These are phyloP conservation scores for Phortica magna DNA, from an alignment of 2,888 invertebrate genomes.

Conservation along the genomic window DNA sequence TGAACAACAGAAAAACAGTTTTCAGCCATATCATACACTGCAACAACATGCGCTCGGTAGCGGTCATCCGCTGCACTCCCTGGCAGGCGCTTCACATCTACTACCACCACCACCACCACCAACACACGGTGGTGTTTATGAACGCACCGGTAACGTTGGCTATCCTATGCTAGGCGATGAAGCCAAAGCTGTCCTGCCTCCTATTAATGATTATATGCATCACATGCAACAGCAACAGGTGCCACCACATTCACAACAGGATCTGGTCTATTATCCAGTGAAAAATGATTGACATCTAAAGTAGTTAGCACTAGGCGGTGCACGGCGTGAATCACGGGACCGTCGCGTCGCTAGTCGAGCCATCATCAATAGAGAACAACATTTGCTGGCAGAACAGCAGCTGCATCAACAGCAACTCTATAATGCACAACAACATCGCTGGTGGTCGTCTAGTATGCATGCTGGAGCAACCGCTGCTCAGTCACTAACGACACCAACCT, in stretches of 20 bases:
- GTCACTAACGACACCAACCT: constrained; percentile 52
- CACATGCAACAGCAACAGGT: constrained; percentile 72
- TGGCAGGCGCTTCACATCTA: constrained; percentile 60
- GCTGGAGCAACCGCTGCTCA: constrained; percentile 53
- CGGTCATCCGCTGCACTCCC: constrained; percentile 61
- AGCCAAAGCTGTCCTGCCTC: constrained; percentile 75
- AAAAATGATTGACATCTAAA: constrained; percentile 77
- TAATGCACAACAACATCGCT: constrained; percentile 58
- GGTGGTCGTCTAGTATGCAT: constrained; percentile 57
- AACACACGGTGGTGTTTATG: constrained; percentile 62
- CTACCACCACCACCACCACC: constrained; percentile 69
- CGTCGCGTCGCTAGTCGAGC: constrained; percentile 31
- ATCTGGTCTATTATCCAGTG: constrained; percentile 77
- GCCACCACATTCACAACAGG: constrained; percentile 66
- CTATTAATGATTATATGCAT: constrained; percentile 77
- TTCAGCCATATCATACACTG: constrained; percentile 73
- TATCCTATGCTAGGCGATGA: constrained; percentile 72
- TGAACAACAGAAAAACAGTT: constrained; percentile 75
- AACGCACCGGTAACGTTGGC: constrained; percentile 65
- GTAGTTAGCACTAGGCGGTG: constrained; percentile 58
- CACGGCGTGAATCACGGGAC: constrained; percentile 38
- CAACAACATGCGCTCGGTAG: constrained; percentile 40
- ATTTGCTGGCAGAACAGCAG: constrained; percentile 46
- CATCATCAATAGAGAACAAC: constrained; percentile 48
- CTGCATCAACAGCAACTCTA: constrained; percentile 52